These are phyloP conservation scores for Ariopsis seemanni DNA, from an alignment of 2,113 vertebrate species.

Conservation along the genomic window DNA sequence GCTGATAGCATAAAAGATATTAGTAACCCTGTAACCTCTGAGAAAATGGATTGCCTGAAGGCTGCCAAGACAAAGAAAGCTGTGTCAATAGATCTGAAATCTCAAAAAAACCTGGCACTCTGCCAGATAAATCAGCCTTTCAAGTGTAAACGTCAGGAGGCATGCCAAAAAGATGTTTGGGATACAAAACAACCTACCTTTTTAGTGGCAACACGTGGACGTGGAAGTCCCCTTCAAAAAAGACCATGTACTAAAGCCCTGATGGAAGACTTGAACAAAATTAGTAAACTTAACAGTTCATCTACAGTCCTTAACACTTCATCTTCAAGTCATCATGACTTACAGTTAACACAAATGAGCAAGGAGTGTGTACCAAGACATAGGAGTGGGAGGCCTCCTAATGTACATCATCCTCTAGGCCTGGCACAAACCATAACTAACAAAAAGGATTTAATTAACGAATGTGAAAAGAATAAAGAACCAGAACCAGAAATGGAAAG, in stretches of 20 bases:
- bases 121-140: background rate
- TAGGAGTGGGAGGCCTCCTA: conserved; percentile 6
- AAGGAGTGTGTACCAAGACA: conserved; percentile 1
- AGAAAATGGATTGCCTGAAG: background rate
- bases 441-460: background rate
- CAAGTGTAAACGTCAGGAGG: background rate
- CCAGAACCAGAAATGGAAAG: background rate
- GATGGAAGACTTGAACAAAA: background rate
- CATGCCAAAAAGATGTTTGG: background rate
- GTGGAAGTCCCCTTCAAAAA: conserved; percentile 6
- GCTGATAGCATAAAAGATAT: background rate
- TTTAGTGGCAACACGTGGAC: background rate
- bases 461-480: background rate
- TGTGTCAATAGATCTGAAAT: background rate
- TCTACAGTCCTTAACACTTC: background rate
- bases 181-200: background rate
- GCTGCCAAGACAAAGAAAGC: background rate
- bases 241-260: background rate
- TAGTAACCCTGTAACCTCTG: background rate
- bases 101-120: background rate
- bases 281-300: background rate
- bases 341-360: conserved; percentile 2
- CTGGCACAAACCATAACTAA: background rate
- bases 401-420: background rate
- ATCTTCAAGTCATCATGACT: background rate